A percentile compares a stretch with the other conserved stretches of the same genome.
phyloP scores from a whole-genome alignment of 2,888 invertebrate species.

The Diachrysia chrysitis region DNA sequence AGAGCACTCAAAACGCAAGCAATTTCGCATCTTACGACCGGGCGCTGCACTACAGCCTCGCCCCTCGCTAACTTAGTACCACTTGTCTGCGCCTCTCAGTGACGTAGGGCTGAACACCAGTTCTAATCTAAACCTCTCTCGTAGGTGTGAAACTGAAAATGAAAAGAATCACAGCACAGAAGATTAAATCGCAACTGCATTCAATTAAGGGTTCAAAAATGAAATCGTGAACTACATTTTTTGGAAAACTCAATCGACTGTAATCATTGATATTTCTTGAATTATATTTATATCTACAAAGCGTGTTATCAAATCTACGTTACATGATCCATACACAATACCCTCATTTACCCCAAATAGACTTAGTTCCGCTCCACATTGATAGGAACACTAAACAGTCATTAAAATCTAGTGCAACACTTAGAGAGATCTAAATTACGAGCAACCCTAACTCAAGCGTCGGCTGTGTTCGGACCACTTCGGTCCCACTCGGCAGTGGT shows the following conservation, averaged over 20 bases:
- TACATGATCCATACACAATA: constrained; percentile 9
- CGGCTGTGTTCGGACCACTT: constrained; percentile 36
- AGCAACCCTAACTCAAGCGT: constrained; percentile 48
- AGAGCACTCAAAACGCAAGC: constrained; percentile 54
- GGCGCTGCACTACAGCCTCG: constrained; percentile 43
- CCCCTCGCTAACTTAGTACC: constrained; percentile 66
- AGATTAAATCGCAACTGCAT: no score
- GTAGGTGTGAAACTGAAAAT: not conserved
- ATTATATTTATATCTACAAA: constrained; percentile 36
- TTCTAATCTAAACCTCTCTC: constrained; percentile 4
- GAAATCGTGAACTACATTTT: no score
- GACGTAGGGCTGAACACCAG: constrained; percentile 52
- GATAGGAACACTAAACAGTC: constrained; percentile 48
- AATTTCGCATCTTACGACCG: constrained; percentile 57
- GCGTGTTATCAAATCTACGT: constrained; percentile 44
- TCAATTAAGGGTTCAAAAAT: no score
- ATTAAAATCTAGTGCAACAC: constrained; percentile 45
- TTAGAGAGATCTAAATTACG: constrained; percentile 41
- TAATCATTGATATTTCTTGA: not conserved
- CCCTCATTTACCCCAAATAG: constrained; percentile 37
- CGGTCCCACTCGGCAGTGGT: constrained; percentile 38
- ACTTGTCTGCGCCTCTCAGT: constrained; percentile 64
- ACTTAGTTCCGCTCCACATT: constrained; percentile 19
- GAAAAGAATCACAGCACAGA: not conserved
- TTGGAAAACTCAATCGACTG: not conserved